A percentile compares a stretch with the other conserved stretches of the same genome.
Evolutionary conservation across 1,140 invertebrate genomes (phyloP).

Genomic region (Ips nitidus): DNA sequence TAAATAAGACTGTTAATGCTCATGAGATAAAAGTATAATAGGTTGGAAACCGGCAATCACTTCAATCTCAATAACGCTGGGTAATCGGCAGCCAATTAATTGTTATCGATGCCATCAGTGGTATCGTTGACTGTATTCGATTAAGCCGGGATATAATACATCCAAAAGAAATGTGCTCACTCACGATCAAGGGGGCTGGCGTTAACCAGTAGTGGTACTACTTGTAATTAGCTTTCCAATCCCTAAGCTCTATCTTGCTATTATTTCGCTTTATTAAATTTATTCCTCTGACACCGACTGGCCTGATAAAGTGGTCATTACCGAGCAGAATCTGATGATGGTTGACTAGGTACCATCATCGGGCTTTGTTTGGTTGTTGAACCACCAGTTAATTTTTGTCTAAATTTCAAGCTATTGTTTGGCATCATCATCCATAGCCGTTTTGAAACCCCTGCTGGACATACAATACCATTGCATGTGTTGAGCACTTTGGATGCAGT

Average conservation of each 20-base stretch:
- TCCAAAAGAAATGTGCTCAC: conserved; percentile 41
- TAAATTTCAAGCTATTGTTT: too few relatives aligned
- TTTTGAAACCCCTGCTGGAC: too few relatives aligned
- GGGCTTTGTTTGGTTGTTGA: too few relatives aligned
- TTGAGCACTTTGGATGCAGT: too few relatives aligned
- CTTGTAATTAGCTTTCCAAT: conserved; percentile 43
- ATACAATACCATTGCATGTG: too few relatives aligned
- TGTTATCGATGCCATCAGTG: conserved; percentile 44
- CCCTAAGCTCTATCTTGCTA: conserved; percentile 23
- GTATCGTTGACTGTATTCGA: conserved; percentile 46
- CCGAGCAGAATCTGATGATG: not conserved
- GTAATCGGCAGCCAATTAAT: conserved; percentile 49
- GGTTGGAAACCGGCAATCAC: conserved; percentile 29
- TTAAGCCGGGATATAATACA: conserved; percentile 43
- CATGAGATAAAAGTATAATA: conserved; percentile 43
- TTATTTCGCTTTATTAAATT: conserved; percentile 39
- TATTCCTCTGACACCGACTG: conserved; percentile 34
- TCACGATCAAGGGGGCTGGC: conserved; percentile 40
- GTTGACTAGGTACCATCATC: too few relatives aligned
- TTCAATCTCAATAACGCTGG: conserved; percentile 47
- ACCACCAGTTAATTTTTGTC: not conserved
- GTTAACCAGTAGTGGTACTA: conserved; percentile 44
- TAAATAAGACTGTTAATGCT: conserved; percentile 42
- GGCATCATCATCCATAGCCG: too few relatives aligned
- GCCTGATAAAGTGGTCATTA: conserved; percentile 35